Evolutionary conservation across 2,113 vertebrate species (phyloP), one percentile per base, ranked within the genome.

Genomic region (Herpetotheres cachinnans): DNA sequence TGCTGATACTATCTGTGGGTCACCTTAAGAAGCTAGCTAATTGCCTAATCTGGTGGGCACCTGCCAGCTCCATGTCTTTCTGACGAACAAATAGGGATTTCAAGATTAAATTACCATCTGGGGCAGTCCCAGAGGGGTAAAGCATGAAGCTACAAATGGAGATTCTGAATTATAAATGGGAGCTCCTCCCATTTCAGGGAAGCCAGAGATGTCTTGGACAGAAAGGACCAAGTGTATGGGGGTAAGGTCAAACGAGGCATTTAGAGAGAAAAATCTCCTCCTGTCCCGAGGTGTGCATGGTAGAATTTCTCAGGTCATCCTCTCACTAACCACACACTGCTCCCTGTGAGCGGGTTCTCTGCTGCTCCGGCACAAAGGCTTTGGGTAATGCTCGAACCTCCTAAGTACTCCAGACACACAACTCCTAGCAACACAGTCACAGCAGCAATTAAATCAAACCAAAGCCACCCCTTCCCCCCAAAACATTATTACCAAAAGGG

Each of bases 391-490:
- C 44, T 46, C 1, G 3, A 82, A 70, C 50, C 27, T 59, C 56
- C 52, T 47, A 78, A 59, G 29, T 73, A 52, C 46, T 67, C 32
- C 76, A 70, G 61, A 90, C 58, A 96, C 47, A 42, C 56, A 70
- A 70, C 40, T 90, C 52, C 86, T 66, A 62, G 29, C 0, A 1
- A 95, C 46, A 84, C 34, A 94, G 76, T 69, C 69, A 94, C 59
- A 89, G 88, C 44, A 87, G 70, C 76, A 94, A 82, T 79, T 49
- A 94, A 59, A 96, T 63, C 61, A 84, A 84, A 86, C 50, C 73
- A 46, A 90, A 79, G 40, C 82, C 85, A 72, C 46, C 93, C 95
- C 66, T 89, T 59, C 82, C 90, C 66, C 91, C 91, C 92, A 36
- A 1, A 61, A 46, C 40, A 58, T 46, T 79, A 77, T 80, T 77